These are phyloP conservation scores for Pipra filicauda DNA, from an alignment of 2,113 vertebrate species.

Conservation along the genomic window DNA sequence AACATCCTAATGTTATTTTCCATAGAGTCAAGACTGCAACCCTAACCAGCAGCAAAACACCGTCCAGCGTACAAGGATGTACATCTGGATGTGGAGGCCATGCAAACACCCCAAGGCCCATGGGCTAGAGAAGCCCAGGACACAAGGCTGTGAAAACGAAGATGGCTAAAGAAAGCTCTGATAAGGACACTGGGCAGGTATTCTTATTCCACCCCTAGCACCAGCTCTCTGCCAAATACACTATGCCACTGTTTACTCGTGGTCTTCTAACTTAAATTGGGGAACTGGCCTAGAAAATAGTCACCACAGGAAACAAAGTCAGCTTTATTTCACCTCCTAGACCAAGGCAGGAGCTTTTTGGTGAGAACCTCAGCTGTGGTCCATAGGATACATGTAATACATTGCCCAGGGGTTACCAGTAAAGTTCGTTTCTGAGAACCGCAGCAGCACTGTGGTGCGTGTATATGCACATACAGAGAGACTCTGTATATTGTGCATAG, in stretches of 20 bases:
- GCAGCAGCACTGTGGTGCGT: not conserved
- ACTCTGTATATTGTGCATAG: not conserved
- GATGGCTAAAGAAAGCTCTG: not conserved
- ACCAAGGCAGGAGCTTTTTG: not conserved
- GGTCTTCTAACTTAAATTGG: not conserved
- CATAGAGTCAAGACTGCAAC: not conserved
- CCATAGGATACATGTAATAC: not conserved
- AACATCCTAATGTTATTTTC: not conserved
- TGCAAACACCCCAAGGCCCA: not conserved
- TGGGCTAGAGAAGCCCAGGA: not conserved
- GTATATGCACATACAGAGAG: not conserved
- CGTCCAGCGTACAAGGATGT: not conserved
- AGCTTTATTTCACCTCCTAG: slow-evolving; percentile 15
- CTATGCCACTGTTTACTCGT: not conserved
- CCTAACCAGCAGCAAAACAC: not conserved
- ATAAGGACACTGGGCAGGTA: not conserved
- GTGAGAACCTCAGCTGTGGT: slow-evolving; percentile 34
- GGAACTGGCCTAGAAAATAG: slow-evolving; percentile 13
- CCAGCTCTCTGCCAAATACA: not conserved
- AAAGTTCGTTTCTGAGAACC: not conserved
- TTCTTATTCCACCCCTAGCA: not conserved
- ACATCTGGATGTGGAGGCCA: not conserved
- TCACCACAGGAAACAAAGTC: slow-evolving; percentile 32
- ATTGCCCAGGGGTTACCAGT: not conserved
- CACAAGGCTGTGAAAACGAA: not conserved